Conservation (phyloP, 2,797 vertebrate genomes). For the Nothura maculosa region DNA sequence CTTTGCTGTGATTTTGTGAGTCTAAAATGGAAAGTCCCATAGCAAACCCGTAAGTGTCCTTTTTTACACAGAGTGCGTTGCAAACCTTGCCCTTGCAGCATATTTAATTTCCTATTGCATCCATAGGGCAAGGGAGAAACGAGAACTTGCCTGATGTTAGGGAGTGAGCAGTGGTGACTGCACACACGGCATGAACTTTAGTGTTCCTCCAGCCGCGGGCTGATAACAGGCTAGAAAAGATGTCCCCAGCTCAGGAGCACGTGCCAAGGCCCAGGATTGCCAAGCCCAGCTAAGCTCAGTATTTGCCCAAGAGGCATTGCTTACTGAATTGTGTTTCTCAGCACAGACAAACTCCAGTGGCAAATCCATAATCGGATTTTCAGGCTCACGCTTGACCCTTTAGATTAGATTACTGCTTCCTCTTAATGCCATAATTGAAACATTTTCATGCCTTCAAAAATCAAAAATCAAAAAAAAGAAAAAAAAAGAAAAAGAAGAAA, state of each 20-base stretch:
- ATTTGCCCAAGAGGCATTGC: background rate
- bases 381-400: background rate
- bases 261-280: background rate
- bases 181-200: background rate
- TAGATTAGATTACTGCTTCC: background rate
- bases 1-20: background rate
- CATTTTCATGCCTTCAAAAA: background rate
- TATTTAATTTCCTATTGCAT: background rate
- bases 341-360: background rate
- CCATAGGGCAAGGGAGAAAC: background rate
- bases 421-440: background rate
- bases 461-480: background rate
- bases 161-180: background rate
- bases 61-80: background rate
- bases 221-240: accelerated
- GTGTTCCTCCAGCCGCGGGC: background rate
- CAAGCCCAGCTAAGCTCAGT: accelerated
- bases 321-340: background rate
- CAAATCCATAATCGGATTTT: background rate
- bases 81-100: background rate
- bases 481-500: background rate
- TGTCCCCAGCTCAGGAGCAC: background rate
- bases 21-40: background rate
- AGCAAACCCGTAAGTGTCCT: background rate
- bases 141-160: background rate